Base-by-base conservation (phyloP, 1,140 invertebrate genomes). In the Eumeta japonica region DNA sequence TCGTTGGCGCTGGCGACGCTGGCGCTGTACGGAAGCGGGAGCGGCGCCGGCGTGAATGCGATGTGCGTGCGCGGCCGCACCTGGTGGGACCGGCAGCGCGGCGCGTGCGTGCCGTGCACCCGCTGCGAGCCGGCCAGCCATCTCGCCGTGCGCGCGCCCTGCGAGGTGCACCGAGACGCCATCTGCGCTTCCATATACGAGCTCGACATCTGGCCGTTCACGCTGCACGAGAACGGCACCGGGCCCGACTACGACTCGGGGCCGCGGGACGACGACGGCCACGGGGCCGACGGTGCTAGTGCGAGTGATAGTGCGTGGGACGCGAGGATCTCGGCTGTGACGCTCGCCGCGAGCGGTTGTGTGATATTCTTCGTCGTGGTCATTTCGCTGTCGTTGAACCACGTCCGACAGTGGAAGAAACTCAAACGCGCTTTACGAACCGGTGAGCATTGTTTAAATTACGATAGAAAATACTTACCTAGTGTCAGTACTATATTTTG, bases 121-220 rank as follows among this genome's bases (percentile, higher is more conserved):
- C 67, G 68, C 49, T 86, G 84, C 60, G 77, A 81, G 45, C 68
- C 74, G 2, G 57, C 60, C 10, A 62, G 65, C 17, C 60, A 51
- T 31, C 59, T 75, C 20, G 78, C 82, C n/a, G 82, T 84, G 3
- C 46, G 81, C 14, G 76, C 76, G 37, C 83, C 83, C 19, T 86
- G 84, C 56, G 78, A 81, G 18, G 55, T 81, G 4, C 79, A 85
- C 59, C 62, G 79, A 16, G 83, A 86, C 60, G 82, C 83, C 1
- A 62, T 80, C 28, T 85, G 83, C 67, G 81, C 79, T 3, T 76
- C 81, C 2, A 58, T 85, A 2, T 77, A 75, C 12, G 77, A 81
- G 32, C 66, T 84, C 30, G 63, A 77, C 35, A 65, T 82, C 30
- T 76, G 77, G 52, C 80, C 77, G 55, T 77, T 79, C 27, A 77